These are phyloP conservation scores for Pipistrellus kuhlii DNA, from an alignment of 2,797 vertebrate species.

Conservation along the genomic window DNA sequence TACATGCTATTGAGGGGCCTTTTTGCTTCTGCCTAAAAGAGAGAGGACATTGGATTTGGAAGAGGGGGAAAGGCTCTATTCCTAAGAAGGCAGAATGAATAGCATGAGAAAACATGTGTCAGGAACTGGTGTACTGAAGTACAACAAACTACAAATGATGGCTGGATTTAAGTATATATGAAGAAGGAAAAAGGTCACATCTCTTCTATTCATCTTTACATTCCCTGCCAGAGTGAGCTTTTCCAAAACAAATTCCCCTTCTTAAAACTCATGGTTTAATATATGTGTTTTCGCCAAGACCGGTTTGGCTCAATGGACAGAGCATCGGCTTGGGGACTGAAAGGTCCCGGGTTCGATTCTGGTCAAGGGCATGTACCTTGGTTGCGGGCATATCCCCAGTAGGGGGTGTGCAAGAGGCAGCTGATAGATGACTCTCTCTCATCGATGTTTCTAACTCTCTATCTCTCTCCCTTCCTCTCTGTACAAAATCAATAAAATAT, in stretches of 20 bases:
- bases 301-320: too few relatives aligned
- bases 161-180: neutral
- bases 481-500: too few relatives aligned
- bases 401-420: too few relatives aligned
- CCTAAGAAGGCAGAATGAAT: neutral
- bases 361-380: too few relatives aligned
- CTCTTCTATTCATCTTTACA: neutral
- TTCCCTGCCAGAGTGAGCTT: neutral
- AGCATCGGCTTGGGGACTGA: too few relatives aligned
- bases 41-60: constrained; percentile 3
- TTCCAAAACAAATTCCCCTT: constrained; percentile 11
- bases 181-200: neutral
- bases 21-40: neutral
- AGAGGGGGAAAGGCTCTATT: neutral
- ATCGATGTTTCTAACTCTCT: too few relatives aligned
- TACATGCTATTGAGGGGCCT: neutral
- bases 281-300: too few relatives aligned
- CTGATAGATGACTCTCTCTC: too few relatives aligned
- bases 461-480: too few relatives aligned
- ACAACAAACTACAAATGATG: neutral
- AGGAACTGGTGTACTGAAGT: neutral
- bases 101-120: neutral
- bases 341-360: too few relatives aligned
- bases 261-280: neutral
- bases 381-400: too few relatives aligned